Base-by-base conservation (phyloP, 2,888 invertebrate genomes). In the Volucella inflata region DNA sequence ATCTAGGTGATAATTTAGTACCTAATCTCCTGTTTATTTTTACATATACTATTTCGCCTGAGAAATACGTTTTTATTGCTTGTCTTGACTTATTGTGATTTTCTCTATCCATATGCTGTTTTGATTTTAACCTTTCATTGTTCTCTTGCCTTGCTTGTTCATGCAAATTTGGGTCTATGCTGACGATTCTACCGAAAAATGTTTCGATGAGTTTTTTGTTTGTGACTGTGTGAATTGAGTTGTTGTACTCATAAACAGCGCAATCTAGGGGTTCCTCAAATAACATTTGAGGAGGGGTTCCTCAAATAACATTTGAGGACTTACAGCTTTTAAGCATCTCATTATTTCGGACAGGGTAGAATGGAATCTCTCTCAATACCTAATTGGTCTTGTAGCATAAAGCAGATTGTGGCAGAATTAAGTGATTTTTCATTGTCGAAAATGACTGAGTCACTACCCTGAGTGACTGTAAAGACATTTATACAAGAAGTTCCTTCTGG, bases 221-320 rank as follows among this genome's bases (percentile, higher is more conserved):
- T n/a, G 64, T 65, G 12, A n/a, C 16, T 10, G 67, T 53, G 16
- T 77, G 50, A 11, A 65, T 46, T 1, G 53, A 67, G 40, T 67
- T 67, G 40, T 79, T 79, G 46, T 72, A 72, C 11, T 74, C 67
- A 11, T 80, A 74, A 3, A 64, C 80, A 12, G 74, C 17, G 2
- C 80, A 17, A 9, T 71, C 65, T n/a, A 79, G 1, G 1, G 60
- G 46, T 53, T 79, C 50, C 1, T 2, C 36, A 14, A 65, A 80
- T 2, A 48, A 8, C 16, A 30, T 68, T 0, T 40, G 40, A 2
- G 14, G 16, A 30, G 9, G 60, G 46, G 1, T 55, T 68, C 6
- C 17, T 21, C 9, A 62, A 11, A n/a, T 78, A 59, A 17, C 60
- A 21, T 2, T 72, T 71, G 30, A 4, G 65, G 79, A 51, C 11